A percentile compares a stretch with the other conserved stretches of the same genome.
phyloP scores from a whole-genome alignment of 2,888 invertebrate genomes.

The Acanthoscelides obtectus region DNA sequence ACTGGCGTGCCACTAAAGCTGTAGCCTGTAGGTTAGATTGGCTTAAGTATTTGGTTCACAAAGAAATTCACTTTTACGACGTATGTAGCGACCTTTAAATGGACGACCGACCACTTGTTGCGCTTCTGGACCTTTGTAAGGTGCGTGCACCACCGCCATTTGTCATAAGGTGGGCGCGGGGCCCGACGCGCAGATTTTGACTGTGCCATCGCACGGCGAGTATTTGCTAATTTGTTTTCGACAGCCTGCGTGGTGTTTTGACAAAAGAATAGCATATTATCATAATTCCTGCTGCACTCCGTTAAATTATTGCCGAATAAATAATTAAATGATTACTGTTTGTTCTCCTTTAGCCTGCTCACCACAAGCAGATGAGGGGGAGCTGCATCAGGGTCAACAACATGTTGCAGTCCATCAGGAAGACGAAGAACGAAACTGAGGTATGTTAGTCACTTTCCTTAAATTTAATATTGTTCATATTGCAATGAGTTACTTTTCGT shows the following conservation, averaged over 20 bases:
- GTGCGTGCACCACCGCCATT: background rate
- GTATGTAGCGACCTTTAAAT: too few species aligned
- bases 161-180: background rate
- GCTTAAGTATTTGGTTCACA: too few species aligned
- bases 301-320: background rate
- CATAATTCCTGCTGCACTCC: background rate
- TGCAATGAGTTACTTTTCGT: too few species aligned
- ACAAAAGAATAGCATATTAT: background rate
- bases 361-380: constrained; percentile 11
- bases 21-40: too few species aligned
- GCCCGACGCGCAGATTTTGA: background rate
- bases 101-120: too few species aligned
- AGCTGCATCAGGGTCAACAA: constrained; percentile 22
- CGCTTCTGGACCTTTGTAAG: background rate
- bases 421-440: constrained; percentile 12
- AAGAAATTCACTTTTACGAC: too few species aligned
- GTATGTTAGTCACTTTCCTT: constrained; percentile 11
- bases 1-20: too few species aligned
- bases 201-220: background rate
- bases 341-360: background rate
- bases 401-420: constrained; percentile 16
- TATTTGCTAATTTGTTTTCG: background rate
- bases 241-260: background rate
- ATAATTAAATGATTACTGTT: background rate
- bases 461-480: too few species aligned